Percentiles rank a stretch among this genome's conserved stretches.
These are phyloP conservation scores for Cryptoprocta ferox DNA, from an alignment of 2,797 vertebrate species.

Conservation along the genomic window DNA sequence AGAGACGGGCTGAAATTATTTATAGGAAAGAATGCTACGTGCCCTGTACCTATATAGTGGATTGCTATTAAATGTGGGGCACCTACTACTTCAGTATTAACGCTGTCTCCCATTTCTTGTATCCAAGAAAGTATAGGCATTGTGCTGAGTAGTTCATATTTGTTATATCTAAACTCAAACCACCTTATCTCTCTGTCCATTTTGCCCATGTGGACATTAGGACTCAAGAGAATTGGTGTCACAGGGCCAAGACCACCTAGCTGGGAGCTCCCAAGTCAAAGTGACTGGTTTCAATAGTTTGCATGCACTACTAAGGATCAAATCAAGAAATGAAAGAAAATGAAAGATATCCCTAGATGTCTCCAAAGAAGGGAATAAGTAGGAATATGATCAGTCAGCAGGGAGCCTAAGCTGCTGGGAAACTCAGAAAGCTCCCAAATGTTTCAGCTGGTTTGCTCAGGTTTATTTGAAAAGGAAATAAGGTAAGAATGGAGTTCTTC, in stretches of 20 bases:
- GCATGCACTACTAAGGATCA: background rate
- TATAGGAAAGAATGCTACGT: background rate
- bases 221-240: background rate
- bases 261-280: background rate
- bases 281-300: background rate
- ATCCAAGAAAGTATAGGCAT: background rate
- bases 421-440: background rate
- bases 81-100: background rate
- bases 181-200: background rate
- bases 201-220: background rate
- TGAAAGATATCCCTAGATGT: background rate
- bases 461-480: slow-evolving; percentile 39
- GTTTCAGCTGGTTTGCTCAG: background rate
- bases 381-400: background rate
- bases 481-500: background rate
- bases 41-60: background rate
- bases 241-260: background rate
- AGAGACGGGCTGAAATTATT: background rate
- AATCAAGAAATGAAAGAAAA: background rate
- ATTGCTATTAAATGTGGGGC: background rate
- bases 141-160: background rate
- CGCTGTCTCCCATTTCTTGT: background rate
- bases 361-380: background rate
- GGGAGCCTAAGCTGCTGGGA: background rate
- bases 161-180: background rate